These are phyloP conservation scores for Acyrthosiphon pisum DNA, from an alignment of 1,140 invertebrate genomes.

Conservation along the genomic window DNA sequence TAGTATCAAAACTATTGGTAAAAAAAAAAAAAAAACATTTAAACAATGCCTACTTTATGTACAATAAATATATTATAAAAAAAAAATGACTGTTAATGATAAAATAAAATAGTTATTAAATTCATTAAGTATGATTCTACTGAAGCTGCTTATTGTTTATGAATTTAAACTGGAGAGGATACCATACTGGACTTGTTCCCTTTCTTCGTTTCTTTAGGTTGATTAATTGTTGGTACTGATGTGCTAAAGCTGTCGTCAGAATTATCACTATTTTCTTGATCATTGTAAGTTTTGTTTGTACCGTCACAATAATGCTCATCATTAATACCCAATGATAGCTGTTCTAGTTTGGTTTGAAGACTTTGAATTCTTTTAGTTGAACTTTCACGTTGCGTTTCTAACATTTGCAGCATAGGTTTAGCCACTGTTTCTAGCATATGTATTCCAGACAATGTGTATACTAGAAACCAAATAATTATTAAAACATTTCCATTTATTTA, in stretches of 20 bases:
- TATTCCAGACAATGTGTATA: conserved; percentile 35
- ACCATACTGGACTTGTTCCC: conserved; percentile 32
- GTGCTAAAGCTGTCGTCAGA: too few species aligned
- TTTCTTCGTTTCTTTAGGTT: not conserved
- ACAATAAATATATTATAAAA: not conserved
- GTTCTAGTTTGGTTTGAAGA: conserved; percentile 37
- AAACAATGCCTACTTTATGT: not conserved
- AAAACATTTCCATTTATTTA: not conserved
- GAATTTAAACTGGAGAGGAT: conserved; percentile 23
- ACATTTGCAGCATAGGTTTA: conserved; percentile 53
- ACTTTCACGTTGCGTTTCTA: conserved; percentile 44
- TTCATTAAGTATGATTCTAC: not conserved
- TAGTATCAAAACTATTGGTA: not conserved
- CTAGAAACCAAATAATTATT: conserved; percentile 38
- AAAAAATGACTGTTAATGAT: not conserved
- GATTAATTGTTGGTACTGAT: not conserved
- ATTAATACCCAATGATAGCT: not conserved
- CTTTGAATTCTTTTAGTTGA: conserved; percentile 19
- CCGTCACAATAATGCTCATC: conserved; percentile 19
- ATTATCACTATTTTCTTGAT: not conserved
- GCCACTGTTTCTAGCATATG: conserved; percentile 45
- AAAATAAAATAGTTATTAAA: not conserved
- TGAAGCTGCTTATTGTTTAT: not conserved
- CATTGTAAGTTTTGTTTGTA: not conserved
- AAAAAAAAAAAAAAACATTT: not conserved